Evolutionary conservation across 64 coral and sea anemone genomes (phyloP).

Genomic region (Orbicella faveolata): DNA sequence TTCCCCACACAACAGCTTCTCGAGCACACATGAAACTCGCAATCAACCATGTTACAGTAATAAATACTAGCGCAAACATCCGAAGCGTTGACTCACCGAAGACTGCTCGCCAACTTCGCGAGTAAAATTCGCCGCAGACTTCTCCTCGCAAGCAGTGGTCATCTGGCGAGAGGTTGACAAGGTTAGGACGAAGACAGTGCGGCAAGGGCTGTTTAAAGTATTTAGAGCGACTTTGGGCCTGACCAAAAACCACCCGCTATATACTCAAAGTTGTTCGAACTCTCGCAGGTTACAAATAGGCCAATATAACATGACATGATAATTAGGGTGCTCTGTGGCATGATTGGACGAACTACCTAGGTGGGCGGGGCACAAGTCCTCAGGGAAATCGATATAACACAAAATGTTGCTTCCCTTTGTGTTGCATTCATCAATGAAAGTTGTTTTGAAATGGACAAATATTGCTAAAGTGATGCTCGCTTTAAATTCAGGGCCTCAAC

Average conservation of each 20-base stretch:
- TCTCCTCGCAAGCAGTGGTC: conserved; percentile 52
- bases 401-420: conserved; percentile 40
- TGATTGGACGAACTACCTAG: background rate
- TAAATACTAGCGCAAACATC: conserved; percentile 13
- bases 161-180: conserved; percentile 13
- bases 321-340: background rate
- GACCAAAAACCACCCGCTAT: conserved; percentile 17
- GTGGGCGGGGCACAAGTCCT: conserved; percentile 16
- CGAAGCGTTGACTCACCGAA: conserved; percentile 9
- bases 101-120: conserved; percentile 46
- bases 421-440: conserved; percentile 5
- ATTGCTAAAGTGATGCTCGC: conserved; percentile 20
- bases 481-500: background rate
- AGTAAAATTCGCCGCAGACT: conserved; percentile 46
- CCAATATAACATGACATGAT: conserved; percentile 45
- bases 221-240: background rate
- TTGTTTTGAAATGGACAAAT: conserved; percentile 48
- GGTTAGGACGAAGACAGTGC: background rate
- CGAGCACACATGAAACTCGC: conserved; percentile 8
- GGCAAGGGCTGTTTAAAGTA: background rate
- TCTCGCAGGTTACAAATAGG: conserved; percentile 31
- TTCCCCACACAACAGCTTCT: background rate
- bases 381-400: conserved; percentile 48
- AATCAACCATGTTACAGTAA: conserved; percentile 3
- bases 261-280: conserved; percentile 3